These are phyloP conservation scores for Bubo blakistoni DNA, from an alignment of 2,113 vertebrate genomes.

Conservation along the genomic window DNA sequence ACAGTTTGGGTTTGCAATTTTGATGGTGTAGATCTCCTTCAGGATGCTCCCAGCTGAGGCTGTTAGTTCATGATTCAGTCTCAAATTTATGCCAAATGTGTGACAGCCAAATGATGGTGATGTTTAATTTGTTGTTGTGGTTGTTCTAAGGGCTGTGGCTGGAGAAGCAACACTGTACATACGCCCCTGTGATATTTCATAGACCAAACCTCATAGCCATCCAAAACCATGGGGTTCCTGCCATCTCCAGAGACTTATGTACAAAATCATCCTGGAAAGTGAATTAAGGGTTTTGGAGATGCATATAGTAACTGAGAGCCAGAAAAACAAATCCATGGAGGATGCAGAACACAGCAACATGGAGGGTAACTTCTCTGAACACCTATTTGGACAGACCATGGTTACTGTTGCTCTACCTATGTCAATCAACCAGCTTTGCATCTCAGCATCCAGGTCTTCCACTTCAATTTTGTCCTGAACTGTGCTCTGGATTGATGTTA, in stretches of 20 bases:
- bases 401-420: background rate
- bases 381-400: background rate
- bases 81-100: slow-evolving; percentile 22
- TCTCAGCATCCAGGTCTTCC: background rate
- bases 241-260: background rate
- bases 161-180: background rate
- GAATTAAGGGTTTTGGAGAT: background rate
- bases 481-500: background rate
- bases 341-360: background rate
- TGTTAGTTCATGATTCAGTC: background rate
- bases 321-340: background rate
- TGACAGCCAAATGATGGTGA: background rate
- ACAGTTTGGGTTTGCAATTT: background rate
- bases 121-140: background rate
- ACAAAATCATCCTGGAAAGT: background rate
- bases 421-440: background rate
- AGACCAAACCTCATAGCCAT: background rate
- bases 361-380: background rate
- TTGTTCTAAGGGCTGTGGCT: background rate
- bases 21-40: background rate
- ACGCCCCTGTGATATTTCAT: background rate
- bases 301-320: background rate
- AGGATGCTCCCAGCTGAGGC: background rate
- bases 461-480: background rate
- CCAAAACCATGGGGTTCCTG: background rate